Evolutionary conservation across 2,888 invertebrate species (phyloP).

Genomic region (Erebia palarica): DNA sequence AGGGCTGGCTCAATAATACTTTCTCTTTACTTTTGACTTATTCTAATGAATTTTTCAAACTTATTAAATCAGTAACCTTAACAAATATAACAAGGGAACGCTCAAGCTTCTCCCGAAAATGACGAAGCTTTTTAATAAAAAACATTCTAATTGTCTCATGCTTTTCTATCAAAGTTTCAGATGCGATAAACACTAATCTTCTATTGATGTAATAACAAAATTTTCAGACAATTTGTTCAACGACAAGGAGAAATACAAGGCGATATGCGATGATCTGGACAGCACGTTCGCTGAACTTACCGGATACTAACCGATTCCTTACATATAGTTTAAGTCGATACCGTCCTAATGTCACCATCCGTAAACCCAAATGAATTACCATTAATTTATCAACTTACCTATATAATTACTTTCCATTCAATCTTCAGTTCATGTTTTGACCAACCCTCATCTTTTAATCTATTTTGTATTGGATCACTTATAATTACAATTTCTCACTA

Average conservation of each 20-base stretch:
- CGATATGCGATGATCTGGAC: conserved; percentile 98
- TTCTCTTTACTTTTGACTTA: neutral
- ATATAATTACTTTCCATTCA: conserved; percentile 13
- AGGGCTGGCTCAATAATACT: neutral
- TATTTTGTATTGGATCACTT: conserved; percentile 31
- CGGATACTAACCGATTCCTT: conserved; percentile 90
- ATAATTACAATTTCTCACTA: conserved; percentile 51
- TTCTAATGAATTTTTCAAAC: conserved; percentile 22
- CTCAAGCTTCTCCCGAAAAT: conserved; percentile 53
- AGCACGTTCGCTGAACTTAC: conserved; percentile 98
- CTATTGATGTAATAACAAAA: conserved; percentile 67
- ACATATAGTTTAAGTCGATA: conserved; percentile 70
- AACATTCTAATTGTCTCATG: conserved; percentile 51
- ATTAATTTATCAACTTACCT: conserved; percentile 24
- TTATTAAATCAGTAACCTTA: conserved; percentile 47
- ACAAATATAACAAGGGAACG: conserved; percentile 55
- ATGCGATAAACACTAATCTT: conserved; percentile 42
- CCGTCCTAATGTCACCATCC: conserved; percentile 54
- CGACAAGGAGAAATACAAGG: conserved; percentile 97
- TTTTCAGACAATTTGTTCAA: conserved; percentile 92
- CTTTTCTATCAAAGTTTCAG: conserved; percentile 33
- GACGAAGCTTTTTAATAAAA: conserved; percentile 56
- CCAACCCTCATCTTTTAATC: conserved; percentile 25
- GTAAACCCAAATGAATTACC: conserved; percentile 25
- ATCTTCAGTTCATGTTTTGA: conserved; percentile 10